Evolutionary conservation across 2,888 invertebrate species (phyloP).

Genomic region (Aleiodes leptofemur): DNA sequence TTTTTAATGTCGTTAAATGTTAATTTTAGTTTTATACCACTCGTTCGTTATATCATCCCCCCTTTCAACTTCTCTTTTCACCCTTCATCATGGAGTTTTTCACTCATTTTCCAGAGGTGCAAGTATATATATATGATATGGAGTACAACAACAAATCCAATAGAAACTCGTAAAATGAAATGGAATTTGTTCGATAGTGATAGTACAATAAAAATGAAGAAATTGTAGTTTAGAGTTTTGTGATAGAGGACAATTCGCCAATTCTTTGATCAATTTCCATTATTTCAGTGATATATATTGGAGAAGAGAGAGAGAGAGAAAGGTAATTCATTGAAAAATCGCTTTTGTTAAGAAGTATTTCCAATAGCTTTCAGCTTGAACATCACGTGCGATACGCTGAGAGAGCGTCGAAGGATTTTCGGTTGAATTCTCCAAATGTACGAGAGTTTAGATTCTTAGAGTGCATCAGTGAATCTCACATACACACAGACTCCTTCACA

Average conservation of each 20-base stretch:
- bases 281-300: not conserved
- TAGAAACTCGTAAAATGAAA: conserved; percentile 27
- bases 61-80: not conserved
- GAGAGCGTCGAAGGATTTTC: conserved; percentile 25
- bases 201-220: conserved; percentile 1
- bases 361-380: conserved; percentile 38
- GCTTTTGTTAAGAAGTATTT: conserved; percentile 37
- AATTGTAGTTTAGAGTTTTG: not conserved
- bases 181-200: not conserved
- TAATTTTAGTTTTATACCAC: conserved; percentile 56
- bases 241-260: conserved; percentile 2
- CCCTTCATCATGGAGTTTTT: conserved; percentile 4
- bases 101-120: conserved; percentile 9
- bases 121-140: conserved; percentile 14
- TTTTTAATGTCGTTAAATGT: conserved; percentile 54
- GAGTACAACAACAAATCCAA: conserved; percentile 31
- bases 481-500: conserved; percentile 16
- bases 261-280: conserved; percentile 29
- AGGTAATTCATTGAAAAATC: conserved; percentile 16
- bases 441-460: conserved; percentile 45
- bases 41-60: conserved; percentile 16
- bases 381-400: conserved; percentile 27
- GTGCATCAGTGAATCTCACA: conserved; percentile 59
- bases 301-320: not conserved
- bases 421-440: conserved; percentile 25